Evolutionary conservation across 2,113 vertebrate species (phyloP).

Genomic region (Cervus canadensis): DNA sequence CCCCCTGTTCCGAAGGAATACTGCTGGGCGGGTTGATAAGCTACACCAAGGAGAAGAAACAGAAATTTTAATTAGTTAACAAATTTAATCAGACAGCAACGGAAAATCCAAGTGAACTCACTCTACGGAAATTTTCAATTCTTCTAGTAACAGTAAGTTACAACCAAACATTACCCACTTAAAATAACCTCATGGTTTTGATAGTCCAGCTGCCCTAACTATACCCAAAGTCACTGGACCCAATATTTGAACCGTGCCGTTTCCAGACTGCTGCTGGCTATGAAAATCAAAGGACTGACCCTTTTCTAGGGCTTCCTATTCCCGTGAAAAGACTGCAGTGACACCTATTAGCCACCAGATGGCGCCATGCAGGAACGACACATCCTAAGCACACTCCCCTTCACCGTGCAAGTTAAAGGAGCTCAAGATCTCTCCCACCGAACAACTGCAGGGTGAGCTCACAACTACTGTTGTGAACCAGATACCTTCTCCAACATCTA

Average conservation of each 20-base stretch:
- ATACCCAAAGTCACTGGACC: neutral
- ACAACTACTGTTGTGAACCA: neutral
- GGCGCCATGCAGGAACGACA: neutral
- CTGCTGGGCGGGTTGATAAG: slow-evolving; percentile 87
- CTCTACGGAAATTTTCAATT: neutral
- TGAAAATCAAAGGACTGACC: neutral
- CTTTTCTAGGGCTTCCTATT: neutral
- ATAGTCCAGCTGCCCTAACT: neutral
- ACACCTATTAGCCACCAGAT: neutral
- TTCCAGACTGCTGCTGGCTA: neutral
- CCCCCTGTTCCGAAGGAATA: slow-evolving; percentile 89
- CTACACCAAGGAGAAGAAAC: slow-evolving; percentile 82
- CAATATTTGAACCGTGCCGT: neutral
- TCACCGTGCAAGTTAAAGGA: neutral
- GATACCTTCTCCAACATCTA: neutral
- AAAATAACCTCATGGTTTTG: neutral
- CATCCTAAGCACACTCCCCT: neutral
- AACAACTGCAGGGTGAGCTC: neutral
- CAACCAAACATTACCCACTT: neutral
- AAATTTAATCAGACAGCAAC: neutral
- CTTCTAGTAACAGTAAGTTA: neutral
- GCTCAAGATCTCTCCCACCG: neutral
- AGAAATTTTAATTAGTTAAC: slow-evolving; percentile 73
- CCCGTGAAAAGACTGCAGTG: neutral
- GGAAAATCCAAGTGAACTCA: neutral